Evolutionary conservation across 1,140 invertebrate genomes (phyloP), one percentile per base, ranked within the genome.

Genomic region (Nebria ingens): DNA sequence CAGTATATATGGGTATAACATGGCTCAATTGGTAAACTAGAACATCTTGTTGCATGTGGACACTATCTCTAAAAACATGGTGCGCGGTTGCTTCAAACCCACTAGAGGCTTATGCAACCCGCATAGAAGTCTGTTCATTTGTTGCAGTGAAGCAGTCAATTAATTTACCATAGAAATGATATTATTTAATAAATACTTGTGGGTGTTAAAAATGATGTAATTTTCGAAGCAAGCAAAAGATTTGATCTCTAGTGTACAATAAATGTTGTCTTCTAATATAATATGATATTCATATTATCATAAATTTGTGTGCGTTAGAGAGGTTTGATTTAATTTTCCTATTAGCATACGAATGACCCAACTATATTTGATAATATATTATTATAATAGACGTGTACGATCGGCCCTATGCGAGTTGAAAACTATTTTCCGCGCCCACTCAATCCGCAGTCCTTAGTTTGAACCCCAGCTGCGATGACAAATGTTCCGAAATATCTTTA

Each of bases 351-450:
- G 17, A 45, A 45, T 45, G 15, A 17, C 40, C 40, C 40, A n/a
- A 17, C 40, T 45, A 45, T 45, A 45, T 45, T 45, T 45, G 40
- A 45, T 45, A 45, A 45, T 45, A 45, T 4, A 12, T 45, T 45
- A 45, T 45, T 12, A 45, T 45, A 45, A 45, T 45, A 45, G 40
- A 12, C 40, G 17, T 45, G 9, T 34, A 34, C 25, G n/a, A 6
- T 34, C 6, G 6, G 25, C 6, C n/a, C n/a, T n/a, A 34, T n/a
- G n/a, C 6, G 25, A 9, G n/a, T 34, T 34, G 25, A 6, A 6
- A n/a, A 34, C 6, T 34, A 34, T 34, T 9, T 6, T 34, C 6
- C 25, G 25, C 25, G 25, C 25, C 25, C 25, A 34, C 25, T n/a
- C n/a, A n/a, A n/a, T n/a, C n/a, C n/a, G n/a, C n/a, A 34, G 25